These are phyloP conservation scores for Littorina saxatilis DNA, from an alignment of 1,140 invertebrate genomes.

Conservation along the genomic window DNA sequence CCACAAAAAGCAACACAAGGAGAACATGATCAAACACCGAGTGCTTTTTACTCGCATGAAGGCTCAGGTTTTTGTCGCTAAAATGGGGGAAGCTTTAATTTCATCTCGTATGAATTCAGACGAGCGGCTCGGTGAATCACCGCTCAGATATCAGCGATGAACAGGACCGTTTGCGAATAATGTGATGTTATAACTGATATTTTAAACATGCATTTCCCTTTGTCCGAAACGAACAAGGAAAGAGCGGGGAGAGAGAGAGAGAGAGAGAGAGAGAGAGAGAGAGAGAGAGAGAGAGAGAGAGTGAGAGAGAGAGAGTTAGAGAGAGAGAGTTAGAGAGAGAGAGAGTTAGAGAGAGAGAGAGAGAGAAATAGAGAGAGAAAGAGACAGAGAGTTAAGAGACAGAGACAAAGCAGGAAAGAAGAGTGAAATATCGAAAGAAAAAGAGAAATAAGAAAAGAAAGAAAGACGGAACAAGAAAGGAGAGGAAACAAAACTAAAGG, in stretches of 20 bases:
- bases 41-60: too few relatives aligned
- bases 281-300: not conserved
- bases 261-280: conserved; percentile 1
- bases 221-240: not conserved
- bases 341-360: not conserved
- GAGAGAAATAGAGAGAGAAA: not conserved
- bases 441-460: not conserved
- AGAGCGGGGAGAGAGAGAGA: not conserved
- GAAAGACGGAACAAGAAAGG: not conserved
- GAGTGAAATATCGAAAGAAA: not conserved
- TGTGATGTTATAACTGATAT: too few relatives aligned
- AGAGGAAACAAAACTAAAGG: not conserved
- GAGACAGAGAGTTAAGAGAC: not conserved
- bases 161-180: too few relatives aligned
- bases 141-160: too few relatives aligned
- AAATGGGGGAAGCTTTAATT: too few relatives aligned
- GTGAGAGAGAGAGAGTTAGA: not conserved
- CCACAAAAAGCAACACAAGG: not conserved
- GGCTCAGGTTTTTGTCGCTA: too few relatives aligned
- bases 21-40: too few relatives aligned
- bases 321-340: conserved; percentile 6
- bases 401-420: not conserved
- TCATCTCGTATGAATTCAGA: too few relatives aligned
- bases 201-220: not conserved
- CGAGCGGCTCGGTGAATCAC: too few relatives aligned